phyloP scores from a whole-genome alignment of 1,140 invertebrate genomes.

The Drosophila kikkawai region DNA sequence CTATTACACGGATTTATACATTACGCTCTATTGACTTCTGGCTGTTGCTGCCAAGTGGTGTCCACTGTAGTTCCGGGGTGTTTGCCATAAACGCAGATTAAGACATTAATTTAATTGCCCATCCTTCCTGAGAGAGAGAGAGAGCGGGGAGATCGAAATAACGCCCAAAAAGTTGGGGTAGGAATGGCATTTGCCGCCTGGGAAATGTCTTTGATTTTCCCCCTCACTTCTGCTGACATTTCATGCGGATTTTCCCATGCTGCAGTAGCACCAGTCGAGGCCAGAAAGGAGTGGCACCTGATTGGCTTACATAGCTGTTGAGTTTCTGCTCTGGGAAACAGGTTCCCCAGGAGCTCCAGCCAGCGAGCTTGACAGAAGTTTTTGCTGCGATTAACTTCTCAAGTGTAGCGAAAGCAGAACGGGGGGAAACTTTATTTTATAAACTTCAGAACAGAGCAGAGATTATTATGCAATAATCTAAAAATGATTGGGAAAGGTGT shows the following conservation, averaged over 20 bases:
- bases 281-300: slow-evolving; percentile 55
- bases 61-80: slow-evolving; percentile 67
- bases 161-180: slow-evolving; percentile 15
- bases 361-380: slow-evolving; percentile 34
- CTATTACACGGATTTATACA: slow-evolving; percentile 80
- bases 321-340: slow-evolving; percentile 33
- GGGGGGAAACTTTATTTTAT: neutral
- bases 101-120: slow-evolving; percentile 83
- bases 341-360: slow-evolving; percentile 42
- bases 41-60: slow-evolving; percentile 70
- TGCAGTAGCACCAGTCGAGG: slow-evolving; percentile 14
- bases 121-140: slow-evolving; percentile 15
- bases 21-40: slow-evolving; percentile 84
- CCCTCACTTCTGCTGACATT: slow-evolving; percentile 47
- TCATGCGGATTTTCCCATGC: slow-evolving; percentile 72
- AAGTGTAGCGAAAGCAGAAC: neutral
- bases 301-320: slow-evolving; percentile 31
- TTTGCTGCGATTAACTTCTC: slow-evolving; percentile 17
- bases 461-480: neutral
- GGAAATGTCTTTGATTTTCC: slow-evolving; percentile 54
- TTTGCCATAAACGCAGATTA: slow-evolving; percentile 82
- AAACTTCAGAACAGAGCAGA: neutral
- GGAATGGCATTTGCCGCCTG: slow-evolving; percentile 31
- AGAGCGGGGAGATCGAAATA: slow-evolving; percentile 12
- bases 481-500: neutral